phyloP scores from a whole-genome alignment of 2,113 vertebrate genomes.

The Salminus brasiliensis region DNA sequence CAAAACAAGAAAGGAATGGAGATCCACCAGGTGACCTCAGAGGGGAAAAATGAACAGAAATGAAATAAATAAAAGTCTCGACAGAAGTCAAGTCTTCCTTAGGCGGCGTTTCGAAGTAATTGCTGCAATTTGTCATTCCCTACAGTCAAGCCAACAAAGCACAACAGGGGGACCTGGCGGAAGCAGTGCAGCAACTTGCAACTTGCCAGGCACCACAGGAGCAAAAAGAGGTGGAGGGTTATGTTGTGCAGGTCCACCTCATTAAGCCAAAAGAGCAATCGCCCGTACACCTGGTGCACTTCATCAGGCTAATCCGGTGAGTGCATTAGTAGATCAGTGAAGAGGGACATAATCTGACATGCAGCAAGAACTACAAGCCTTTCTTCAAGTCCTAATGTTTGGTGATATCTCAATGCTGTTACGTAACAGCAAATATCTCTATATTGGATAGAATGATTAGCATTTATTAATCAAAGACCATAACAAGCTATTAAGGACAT shows the following conservation, averaged over 20 bases:
- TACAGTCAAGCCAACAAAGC: constrained; percentile 19
- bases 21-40: background rate
- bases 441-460: background rate
- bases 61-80: constrained; percentile 16
- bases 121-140: constrained; percentile 36
- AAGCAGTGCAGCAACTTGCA: background rate
- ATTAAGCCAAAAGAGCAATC: background rate
- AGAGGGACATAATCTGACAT: background rate
- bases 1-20: background rate
- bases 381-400: background rate
- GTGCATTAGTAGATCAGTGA: background rate
- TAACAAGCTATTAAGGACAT: background rate
- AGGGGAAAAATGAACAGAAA: background rate
- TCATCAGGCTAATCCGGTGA: background rate
- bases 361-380: background rate
- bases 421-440: background rate
- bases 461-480: background rate
- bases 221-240: background rate
- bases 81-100: constrained; percentile 15
- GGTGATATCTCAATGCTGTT: background rate
- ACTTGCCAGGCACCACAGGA: constrained; percentile 1
- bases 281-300: background rate
- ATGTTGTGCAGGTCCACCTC: constrained; percentile 10
- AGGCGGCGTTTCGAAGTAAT: constrained; percentile 24
- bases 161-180: constrained; percentile 6